Evolutionary conservation across 2,888 invertebrate species (phyloP), one percentile per base, ranked within the genome.

Genomic region (Tortrix viridana): DNA sequence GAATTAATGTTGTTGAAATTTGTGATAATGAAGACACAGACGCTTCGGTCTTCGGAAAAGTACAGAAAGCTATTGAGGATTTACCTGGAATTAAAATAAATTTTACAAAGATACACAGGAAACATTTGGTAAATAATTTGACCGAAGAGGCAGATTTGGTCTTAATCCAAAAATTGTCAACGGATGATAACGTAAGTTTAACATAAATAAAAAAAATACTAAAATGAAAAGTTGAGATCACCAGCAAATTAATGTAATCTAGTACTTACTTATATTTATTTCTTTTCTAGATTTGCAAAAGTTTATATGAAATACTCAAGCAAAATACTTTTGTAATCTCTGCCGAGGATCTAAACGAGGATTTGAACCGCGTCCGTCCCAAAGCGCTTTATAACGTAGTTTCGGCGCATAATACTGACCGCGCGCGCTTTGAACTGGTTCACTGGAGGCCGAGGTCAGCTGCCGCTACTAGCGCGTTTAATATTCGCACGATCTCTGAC

Each of bases 251-350:
- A 7, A 23, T 1, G 1, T 14, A 2, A n/a, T 16, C 16, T n/a
- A 5, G 2, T 38, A n/a, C 5, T 16, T n/a, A 52, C 20, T 16
- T 5, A 46, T 14, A 32, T 49, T 19, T 50, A 14, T 55, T 19
- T 58, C 32, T 58, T 46, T 69, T 74, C 7, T 65, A 80, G 80
- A 54, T 78, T n/a, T 70, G 72, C 52, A 70, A 74, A 67, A 52
- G 66, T 6, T 60, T 79, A 1, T 66, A 74, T 26, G 64, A 65
- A 7, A 57, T 69, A 5, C 65, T 79, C 7, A 69, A 65, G 41
- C 68, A 67, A 2, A 71, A 80, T 23, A 71, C 72, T 1, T 79
- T 78, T 58, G 50, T 82, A 12, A 52, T 80, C n/a, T 76, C 71
- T 44, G 72, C 66, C 26, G 76, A 76, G 57, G 60, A 69, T 7